A percentile compares a stretch with the other conserved stretches of the same genome.
Conservation (phyloP, 1,140 invertebrate species). For the Xylocopa sonorina region DNA sequence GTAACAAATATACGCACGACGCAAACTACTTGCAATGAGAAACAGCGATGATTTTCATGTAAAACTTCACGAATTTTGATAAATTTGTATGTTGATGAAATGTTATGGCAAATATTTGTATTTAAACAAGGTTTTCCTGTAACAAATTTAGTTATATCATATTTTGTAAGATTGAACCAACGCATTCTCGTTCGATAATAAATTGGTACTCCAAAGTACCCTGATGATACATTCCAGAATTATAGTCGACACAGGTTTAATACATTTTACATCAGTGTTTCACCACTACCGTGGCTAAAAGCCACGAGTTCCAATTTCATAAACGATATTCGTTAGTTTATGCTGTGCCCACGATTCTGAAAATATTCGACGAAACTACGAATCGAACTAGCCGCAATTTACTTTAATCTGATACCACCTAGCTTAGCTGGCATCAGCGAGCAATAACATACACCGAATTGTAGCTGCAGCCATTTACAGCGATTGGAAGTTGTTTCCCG, state of each 20-base stretch:
- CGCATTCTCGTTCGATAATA: too few relatives aligned
- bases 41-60: too few relatives aligned
- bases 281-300: background rate
- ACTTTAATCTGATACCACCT: constrained; percentile 61
- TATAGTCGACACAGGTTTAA: constrained; percentile 31
- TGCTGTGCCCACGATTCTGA: constrained; percentile 38
- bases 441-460: constrained; percentile 64
- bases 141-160: too few relatives aligned
- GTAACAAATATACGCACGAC: constrained; percentile 14
- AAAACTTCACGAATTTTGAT: too few relatives aligned
- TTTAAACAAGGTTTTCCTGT: too few relatives aligned
- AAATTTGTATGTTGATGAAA: too few relatives aligned
- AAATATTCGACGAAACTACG: constrained; percentile 55
- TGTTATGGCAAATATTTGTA: too few relatives aligned
- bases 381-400: constrained; percentile 33
- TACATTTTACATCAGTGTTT: constrained; percentile 37
- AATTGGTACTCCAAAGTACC: background rate
- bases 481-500: constrained; percentile 42
- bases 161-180: too few relatives aligned
- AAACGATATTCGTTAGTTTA: constrained; percentile 49
- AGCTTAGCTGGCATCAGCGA: constrained; percentile 57
- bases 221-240: background rate
- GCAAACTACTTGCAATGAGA: too few relatives aligned
- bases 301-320: constrained; percentile 24
- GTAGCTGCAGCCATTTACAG: constrained; percentile 35